Percentiles rank a stretch among this genome's conserved stretches.
Evolutionary conservation across 2,113 vertebrate species (phyloP).

Genomic region (Ploceus nigricollis): DNA sequence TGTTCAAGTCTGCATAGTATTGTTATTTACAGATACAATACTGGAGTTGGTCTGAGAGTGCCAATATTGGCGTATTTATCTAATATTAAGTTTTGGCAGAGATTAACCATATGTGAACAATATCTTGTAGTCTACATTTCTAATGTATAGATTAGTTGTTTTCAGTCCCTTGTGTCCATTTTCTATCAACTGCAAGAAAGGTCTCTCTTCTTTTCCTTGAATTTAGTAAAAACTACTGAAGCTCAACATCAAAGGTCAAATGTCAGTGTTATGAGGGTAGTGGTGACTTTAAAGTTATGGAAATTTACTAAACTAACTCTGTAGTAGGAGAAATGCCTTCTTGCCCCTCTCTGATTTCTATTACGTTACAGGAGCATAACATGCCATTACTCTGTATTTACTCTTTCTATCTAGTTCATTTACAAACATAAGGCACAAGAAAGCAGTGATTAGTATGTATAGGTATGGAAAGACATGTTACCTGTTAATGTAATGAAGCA

Average conservation of each 20-base stretch:
- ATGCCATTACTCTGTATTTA: slow-evolving; percentile 56
- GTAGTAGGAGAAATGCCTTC: slow-evolving; percentile 26
- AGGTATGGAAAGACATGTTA: slow-evolving; percentile 41
- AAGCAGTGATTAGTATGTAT: slow-evolving; percentile 33
- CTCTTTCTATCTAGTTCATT: slow-evolving; percentile 49
- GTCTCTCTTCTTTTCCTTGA: background rate
- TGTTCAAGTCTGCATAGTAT: slow-evolving; percentile 10
- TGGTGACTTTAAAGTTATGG: slow-evolving; percentile 7
- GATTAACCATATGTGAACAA: background rate
- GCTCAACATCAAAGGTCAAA: slow-evolving; percentile 23
- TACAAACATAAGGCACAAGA: slow-evolving; percentile 22
- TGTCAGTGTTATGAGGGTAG: background rate
- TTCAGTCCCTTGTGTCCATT: background rate
- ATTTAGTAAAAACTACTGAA: slow-evolving; percentile 58
- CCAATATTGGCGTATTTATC: background rate
- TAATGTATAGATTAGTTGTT: background rate
- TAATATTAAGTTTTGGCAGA: background rate
- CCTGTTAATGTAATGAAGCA: slow-evolving; percentile 60
- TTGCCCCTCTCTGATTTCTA: slow-evolving; percentile 29
- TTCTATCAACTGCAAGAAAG: background rate
- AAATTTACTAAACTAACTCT: slow-evolving; percentile 39
- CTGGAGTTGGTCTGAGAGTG: background rate
- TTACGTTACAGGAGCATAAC: slow-evolving; percentile 20
- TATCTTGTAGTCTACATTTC: background rate
- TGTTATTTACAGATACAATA: slow-evolving; percentile 25